Conservation (phyloP, 2,797 vertebrate species). For the Alectoris magna region DNA sequence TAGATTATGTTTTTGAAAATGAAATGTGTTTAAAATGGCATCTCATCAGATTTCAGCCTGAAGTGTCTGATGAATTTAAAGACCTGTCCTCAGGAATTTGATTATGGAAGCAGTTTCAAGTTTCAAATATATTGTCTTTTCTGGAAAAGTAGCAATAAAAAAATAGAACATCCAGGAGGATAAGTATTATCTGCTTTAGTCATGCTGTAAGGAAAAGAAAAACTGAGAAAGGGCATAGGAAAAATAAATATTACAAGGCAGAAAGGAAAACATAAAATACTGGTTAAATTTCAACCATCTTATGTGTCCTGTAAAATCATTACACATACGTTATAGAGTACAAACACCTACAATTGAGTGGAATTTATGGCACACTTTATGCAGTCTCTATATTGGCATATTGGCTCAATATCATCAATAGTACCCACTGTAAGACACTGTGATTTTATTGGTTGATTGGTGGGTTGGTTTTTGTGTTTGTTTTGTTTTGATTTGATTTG, state of each 20-base stretch:
- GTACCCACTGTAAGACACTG: not conserved
- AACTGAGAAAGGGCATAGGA: not conserved
- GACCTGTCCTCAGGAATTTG: not conserved
- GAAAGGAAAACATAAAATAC: not conserved
- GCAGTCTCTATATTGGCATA: not conserved
- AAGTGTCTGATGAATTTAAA: slow-evolving; percentile 3
- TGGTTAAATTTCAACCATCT: not conserved
- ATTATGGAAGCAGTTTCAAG: not conserved
- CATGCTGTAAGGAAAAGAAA: not conserved
- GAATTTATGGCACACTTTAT: not conserved
- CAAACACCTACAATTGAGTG: not conserved
- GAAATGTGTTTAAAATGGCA: not conserved
- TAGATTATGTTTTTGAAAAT: not conserved
- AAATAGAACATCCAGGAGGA: not conserved
- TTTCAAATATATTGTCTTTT: not conserved
- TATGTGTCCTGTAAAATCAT: not conserved
- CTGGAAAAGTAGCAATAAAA: not conserved
- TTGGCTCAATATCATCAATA: not conserved
- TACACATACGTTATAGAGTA: not conserved
- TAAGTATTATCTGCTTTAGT: not conserved
- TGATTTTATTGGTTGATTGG: not conserved
- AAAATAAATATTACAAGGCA: not conserved
- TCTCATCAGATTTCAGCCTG: not conserved
- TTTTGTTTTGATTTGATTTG: not conserved
- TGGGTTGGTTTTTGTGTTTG: not conserved